Conservation (phyloP, 2,113 vertebrate species). For the Hassar affinis region DNA sequence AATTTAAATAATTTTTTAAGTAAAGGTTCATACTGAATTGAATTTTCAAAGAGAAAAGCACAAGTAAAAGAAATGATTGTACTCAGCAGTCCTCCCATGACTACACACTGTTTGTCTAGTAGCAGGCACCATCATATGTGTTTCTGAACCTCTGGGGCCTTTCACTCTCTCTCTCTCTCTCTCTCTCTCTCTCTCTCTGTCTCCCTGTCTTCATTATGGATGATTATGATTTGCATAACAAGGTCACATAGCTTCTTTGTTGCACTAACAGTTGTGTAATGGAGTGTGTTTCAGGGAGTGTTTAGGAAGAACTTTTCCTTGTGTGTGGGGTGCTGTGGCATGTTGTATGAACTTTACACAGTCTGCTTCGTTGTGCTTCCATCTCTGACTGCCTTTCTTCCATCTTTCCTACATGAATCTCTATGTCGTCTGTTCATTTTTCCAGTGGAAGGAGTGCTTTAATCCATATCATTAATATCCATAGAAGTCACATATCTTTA, state of each 20-base stretch:
- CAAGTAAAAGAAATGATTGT: neutral
- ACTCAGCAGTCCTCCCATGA: neutral
- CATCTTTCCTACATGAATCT: slow-evolving; percentile 20
- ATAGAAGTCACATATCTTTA: neutral
- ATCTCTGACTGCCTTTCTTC: slow-evolving; percentile 4
- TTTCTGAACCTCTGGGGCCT: neutral
- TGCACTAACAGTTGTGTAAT: slow-evolving; percentile 53
- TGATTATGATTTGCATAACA: slow-evolving; percentile 38
- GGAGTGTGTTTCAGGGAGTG: slow-evolving; percentile 55
- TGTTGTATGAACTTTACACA: slow-evolving; percentile 41
- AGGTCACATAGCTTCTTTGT: slow-evolving; percentile 60
- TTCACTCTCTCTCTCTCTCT: neutral
- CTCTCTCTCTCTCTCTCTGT: neutral
- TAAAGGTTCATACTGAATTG: neutral
- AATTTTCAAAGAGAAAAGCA: neutral
- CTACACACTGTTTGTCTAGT: neutral
- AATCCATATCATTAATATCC: neutral
- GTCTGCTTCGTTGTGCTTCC: slow-evolving; percentile 44
- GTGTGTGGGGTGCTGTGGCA: slow-evolving; percentile 60
- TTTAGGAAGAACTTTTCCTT: slow-evolving; percentile 42
- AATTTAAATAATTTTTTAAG: neutral
- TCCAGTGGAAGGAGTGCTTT: no score
- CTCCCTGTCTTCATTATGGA: neutral
- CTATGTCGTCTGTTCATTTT: neutral
- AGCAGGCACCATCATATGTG: no score